These are phyloP conservation scores for Porites divaricata DNA, from an alignment of 92 coral and sea anemone genomes.

Conservation along the genomic window DNA sequence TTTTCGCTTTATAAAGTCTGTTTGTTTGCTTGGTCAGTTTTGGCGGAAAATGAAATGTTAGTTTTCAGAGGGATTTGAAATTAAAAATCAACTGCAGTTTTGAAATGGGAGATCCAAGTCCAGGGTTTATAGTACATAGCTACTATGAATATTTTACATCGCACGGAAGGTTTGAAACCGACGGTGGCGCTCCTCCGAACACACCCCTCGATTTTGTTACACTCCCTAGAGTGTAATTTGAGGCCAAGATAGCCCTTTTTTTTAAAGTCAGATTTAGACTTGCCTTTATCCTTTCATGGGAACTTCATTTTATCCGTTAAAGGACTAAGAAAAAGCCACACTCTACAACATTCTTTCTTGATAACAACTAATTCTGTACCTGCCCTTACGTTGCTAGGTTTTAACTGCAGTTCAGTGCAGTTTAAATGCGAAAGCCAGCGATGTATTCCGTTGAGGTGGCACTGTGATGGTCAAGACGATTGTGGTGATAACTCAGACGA, in stretches of 20 bases:
- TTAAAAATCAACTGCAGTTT: neutral
- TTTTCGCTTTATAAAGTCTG: neutral
- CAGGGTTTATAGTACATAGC: slow-evolving; percentile 16
- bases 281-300: neutral
- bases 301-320: no score
- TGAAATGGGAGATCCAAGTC: neutral
- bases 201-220: slow-evolving; percentile 27
- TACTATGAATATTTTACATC: slow-evolving; percentile 42
- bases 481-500: slow-evolving; percentile 93
- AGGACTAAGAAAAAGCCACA: neutral
- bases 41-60: neutral
- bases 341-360: slow-evolving; percentile 10
- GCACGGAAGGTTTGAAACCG: neutral
- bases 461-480: slow-evolving; percentile 86
- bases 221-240: slow-evolving; percentile 21
- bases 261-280: neutral
- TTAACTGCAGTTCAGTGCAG: slow-evolving; percentile 63
- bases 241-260: neutral
- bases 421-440: slow-evolving; percentile 74
- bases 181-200: slow-evolving; percentile 36
- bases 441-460: slow-evolving; percentile 62
- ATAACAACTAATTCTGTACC: slow-evolving; percentile 18
- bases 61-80: neutral
- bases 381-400: slow-evolving; percentile 49
- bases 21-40: neutral